Conservation (phyloP, 2,888 invertebrate species). For the Cosmopolites sordidus region DNA sequence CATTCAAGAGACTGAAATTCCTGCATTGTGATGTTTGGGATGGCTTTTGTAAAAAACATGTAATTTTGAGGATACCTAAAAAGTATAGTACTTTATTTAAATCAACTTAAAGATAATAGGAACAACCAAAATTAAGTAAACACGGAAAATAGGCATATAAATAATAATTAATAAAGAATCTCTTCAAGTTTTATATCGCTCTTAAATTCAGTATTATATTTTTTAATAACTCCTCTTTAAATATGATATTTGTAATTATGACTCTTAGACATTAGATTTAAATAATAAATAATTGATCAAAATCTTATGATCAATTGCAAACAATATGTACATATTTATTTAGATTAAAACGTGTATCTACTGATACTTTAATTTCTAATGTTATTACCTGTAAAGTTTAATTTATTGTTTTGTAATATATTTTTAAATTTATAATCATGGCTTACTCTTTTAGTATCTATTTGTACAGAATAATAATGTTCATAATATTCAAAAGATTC, state of each 20-base stretch:
- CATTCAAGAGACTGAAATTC: conserved; percentile 25
- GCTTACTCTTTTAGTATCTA: conserved; percentile 8
- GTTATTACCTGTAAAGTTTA: conserved; percentile 24
- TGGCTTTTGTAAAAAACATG: conserved; percentile 12
- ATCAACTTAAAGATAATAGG: not conserved
- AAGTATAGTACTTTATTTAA: not conserved
- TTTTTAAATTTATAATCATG: conserved; percentile 21
- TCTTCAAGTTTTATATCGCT: not conserved
- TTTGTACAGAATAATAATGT: no score
- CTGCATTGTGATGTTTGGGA: conserved; percentile 16
- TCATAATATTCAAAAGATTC: no score
- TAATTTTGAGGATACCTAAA: conserved; percentile 6
- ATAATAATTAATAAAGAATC: no score
- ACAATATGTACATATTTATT: conserved; percentile 12
- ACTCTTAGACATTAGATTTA: not conserved
- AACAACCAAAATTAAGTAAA: no score
- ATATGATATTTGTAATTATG: not conserved
- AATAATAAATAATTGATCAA: not conserved
- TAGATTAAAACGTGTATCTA: conserved; percentile 13
- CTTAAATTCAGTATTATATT: not conserved
- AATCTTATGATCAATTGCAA: not conserved
- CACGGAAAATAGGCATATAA: no score
- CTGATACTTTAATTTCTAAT: conserved; percentile 18
- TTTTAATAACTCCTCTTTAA: not conserved
- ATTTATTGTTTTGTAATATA: conserved; percentile 26